Conservation (phyloP, 2,888 invertebrate genomes). For the Lepeophtheirus nordmannii region DNA sequence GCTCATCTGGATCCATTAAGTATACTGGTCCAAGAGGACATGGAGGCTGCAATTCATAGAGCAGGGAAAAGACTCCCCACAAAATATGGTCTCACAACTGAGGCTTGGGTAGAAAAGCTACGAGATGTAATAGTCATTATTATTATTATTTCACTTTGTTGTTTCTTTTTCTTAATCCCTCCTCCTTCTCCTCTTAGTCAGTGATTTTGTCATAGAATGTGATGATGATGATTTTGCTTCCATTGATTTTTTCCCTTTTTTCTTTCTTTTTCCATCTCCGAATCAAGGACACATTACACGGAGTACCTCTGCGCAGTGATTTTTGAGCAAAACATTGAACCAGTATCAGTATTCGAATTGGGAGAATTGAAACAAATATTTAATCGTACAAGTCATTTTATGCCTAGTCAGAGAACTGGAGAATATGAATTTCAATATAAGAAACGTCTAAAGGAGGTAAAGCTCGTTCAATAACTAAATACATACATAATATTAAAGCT, state of each 20-base stretch:
- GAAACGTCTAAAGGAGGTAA: constrained; percentile 67
- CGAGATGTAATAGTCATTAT: background rate
- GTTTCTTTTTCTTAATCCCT: background rate
- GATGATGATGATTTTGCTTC: background rate
- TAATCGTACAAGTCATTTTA: constrained; percentile 51
- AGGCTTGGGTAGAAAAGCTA: background rate
- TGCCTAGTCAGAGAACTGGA: constrained; percentile 61
- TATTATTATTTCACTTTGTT: background rate
- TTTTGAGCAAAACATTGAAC: constrained; percentile 54
- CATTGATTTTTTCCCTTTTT: background rate
- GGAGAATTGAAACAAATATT: constrained; percentile 70
- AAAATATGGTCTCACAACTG: constrained; percentile 42
- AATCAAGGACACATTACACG: constrained; percentile 67
- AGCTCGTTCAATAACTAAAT: background rate
- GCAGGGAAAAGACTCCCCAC: constrained; percentile 51
- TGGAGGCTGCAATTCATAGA: constrained; percentile 60
- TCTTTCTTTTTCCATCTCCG: background rate
- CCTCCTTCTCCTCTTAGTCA: background rate
- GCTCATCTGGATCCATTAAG: constrained; percentile 57
- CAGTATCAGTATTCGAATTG: constrained; percentile 54
- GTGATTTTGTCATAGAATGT: background rate
- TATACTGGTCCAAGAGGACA: constrained; percentile 58
- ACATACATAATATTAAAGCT: background rate
- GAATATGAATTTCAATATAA: constrained; percentile 70
- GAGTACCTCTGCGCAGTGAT: constrained; percentile 69